A percentile compares a stretch with the other conserved stretches of the same genome.
Conservation (phyloP, 2,888 invertebrate species). For the Hypercompe scribonia region DNA sequence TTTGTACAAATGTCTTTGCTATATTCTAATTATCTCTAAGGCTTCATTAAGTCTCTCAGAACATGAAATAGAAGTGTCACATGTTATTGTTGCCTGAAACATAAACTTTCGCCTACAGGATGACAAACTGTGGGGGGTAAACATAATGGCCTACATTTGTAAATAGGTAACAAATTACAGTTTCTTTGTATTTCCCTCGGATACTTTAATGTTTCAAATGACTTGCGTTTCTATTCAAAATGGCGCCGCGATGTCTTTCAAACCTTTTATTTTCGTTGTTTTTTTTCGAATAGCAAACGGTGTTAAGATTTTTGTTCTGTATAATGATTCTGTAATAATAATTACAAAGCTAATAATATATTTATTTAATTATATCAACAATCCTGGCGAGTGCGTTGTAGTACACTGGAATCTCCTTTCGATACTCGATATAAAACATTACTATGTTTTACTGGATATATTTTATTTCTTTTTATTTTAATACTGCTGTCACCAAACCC, state of each 20-base stretch:
- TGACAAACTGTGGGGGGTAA: constrained; percentile 9
- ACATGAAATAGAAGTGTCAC: not conserved
- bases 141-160: constrained; percentile 22
- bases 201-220: constrained; percentile 44
- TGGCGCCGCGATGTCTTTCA: constrained; percentile 16
- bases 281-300: not conserved
- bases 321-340: not conserved
- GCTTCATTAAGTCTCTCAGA: not conserved
- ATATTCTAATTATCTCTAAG: too few relatives aligned
- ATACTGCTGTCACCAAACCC: too few relatives aligned
- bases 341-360: not conserved
- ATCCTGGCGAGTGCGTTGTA: too few relatives aligned
- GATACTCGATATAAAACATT: too few relatives aligned
- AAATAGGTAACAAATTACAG: constrained; percentile 28
- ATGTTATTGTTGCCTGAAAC: not conserved
- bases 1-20: not conserved
- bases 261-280: not conserved
- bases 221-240: constrained; percentile 43
- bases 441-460: too few relatives aligned
- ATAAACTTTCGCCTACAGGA: constrained; percentile 2
- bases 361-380: too few relatives aligned
- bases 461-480: too few relatives aligned
- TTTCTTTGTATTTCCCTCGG: constrained; percentile 18
- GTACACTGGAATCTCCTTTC: too few relatives aligned
- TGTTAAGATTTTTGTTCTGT: not conserved